Conservation (phyloP, 1,140 invertebrate genomes). For the Papilio polytes region DNA sequence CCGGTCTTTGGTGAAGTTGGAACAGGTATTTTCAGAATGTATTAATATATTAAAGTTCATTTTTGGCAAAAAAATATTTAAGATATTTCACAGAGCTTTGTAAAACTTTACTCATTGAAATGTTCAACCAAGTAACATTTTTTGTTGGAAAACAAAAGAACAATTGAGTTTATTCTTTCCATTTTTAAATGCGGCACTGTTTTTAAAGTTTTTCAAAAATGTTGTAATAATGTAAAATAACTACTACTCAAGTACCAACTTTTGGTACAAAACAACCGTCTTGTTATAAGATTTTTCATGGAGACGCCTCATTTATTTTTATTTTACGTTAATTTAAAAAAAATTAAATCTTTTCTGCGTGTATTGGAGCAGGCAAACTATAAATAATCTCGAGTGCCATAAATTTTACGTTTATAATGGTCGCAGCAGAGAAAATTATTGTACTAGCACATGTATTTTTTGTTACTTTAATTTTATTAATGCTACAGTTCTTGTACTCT, state of each 20-base stretch:
- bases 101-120: conserved; percentile 56
- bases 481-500: background rate
- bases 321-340: background rate
- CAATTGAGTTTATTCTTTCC: conserved; percentile 17
- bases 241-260: background rate
- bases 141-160: conserved; percentile 24
- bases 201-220: background rate
- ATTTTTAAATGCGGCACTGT: background rate
- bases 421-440: background rate
- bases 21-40: background rate
- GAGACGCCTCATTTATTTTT: too few species aligned
- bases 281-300: too few species aligned
- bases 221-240: background rate
- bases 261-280: background rate
- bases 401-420: background rate
- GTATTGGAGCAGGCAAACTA: background rate
- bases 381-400: background rate
- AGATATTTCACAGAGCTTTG: conserved; percentile 46
- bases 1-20: conserved; percentile 5
- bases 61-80: conserved; percentile 44
- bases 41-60: conserved; percentile 27
- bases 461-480: background rate
- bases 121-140: conserved; percentile 14
- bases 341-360: background rate
- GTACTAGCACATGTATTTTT: background rate